A percentile compares a stretch with the other conserved stretches of the same genome.
Evolutionary conservation across 2,797 vertebrate species (phyloP).

Genomic region (Eulemur rubriventer): DNA sequence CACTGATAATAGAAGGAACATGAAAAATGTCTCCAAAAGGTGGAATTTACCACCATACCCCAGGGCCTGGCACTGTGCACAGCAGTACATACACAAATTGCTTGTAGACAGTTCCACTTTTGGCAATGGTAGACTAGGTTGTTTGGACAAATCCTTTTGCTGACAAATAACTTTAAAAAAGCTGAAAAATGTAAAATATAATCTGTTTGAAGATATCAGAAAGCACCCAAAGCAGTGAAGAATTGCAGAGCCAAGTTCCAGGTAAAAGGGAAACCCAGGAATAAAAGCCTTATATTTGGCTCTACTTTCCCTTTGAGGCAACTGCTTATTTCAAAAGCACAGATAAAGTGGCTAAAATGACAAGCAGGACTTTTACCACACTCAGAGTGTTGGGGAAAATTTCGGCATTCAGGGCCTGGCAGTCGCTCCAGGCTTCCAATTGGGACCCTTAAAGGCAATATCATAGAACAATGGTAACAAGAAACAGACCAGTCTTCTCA

Average conservation of each 20-base stretch:
- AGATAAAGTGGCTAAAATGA: neutral
- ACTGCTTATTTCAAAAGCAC: neutral
- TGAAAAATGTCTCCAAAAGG: neutral
- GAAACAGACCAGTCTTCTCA: too few relatives aligned
- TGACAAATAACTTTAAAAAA: neutral
- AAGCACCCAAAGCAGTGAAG: neutral
- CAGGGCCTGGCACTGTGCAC: neutral
- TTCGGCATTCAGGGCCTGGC: neutral
- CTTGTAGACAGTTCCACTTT: neutral
- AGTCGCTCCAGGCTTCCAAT: neutral
- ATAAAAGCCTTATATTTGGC: too few relatives aligned
- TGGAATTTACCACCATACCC: neutral
- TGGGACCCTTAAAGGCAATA: too few relatives aligned
- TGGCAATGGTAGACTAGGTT: too few relatives aligned
- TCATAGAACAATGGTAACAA: too few relatives aligned
- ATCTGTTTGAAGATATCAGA: neutral
- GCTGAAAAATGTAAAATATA: neutral
- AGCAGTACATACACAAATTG: neutral
- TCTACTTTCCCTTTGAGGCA: too few relatives aligned
- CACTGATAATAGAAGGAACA: neutral
- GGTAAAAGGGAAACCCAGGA: too few relatives aligned
- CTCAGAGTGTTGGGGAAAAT: neutral
- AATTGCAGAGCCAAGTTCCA: neutral
- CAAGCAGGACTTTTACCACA: neutral
- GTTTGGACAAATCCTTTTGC: neutral